These are phyloP conservation scores for Alviniconcha marisindica DNA, from an alignment of 1,140 invertebrate genomes.

Conservation along the genomic window DNA sequence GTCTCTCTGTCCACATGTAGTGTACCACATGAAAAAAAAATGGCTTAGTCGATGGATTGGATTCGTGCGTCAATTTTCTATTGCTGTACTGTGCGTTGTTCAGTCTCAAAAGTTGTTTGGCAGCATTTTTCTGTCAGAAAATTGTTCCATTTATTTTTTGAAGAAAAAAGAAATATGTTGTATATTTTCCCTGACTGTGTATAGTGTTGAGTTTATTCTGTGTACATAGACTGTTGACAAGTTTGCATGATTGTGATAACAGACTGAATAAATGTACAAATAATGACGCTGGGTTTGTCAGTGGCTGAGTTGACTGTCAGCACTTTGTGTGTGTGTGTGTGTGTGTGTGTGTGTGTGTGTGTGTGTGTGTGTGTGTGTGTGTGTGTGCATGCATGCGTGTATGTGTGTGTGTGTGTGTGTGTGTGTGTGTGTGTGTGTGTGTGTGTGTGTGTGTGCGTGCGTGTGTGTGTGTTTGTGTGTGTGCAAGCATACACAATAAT, in stretches of 20 bases:
- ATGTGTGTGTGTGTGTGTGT: not conserved
- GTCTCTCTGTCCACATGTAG: not conserved
- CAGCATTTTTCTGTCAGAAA: conserved; percentile 33
- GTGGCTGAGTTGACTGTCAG: not conserved
- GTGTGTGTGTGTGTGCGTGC: no score
- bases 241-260: conserved; percentile 36
- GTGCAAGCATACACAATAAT: not conserved
- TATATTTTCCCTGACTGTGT: conserved; percentile 31
- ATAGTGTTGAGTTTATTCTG: conserved; percentile 34
- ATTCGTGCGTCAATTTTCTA: conserved; percentile 2
- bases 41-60: conserved; percentile 20
- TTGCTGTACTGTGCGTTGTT: conserved; percentile 6
- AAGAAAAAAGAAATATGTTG: conserved; percentile 33
- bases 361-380: not conserved
- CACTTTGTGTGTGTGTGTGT: not conserved
- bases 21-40: not conserved
- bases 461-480: no score
- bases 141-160: conserved; percentile 32
- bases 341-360: not conserved
- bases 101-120: conserved; percentile 26
- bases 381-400: not conserved
- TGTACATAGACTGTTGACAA: conserved; percentile 30
- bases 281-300: not conserved
- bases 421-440: not conserved
- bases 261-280: conserved; percentile 36